phyloP scores from a whole-genome alignment of 2,888 invertebrate species.

The Neoscelio sp. region DNA sequence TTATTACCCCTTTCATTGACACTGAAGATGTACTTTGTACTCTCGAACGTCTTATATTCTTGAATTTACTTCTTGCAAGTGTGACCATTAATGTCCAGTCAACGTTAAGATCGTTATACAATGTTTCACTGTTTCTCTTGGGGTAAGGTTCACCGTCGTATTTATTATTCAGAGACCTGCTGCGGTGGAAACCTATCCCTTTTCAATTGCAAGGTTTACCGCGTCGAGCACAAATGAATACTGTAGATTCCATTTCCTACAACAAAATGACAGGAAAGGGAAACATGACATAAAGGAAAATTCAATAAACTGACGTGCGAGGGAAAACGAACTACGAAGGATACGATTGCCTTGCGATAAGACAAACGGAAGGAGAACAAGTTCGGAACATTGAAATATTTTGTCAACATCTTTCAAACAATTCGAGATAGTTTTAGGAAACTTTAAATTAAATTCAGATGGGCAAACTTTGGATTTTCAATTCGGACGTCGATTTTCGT shows the following conservation, averaged over 20 bases:
- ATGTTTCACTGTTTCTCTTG: slow-evolving; percentile 28
- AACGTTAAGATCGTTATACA: slow-evolving; percentile 6
- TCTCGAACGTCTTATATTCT: not conserved
- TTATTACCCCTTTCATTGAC: too few relatives aligned
- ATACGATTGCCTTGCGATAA: too few relatives aligned
- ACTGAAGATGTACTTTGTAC: too few relatives aligned
- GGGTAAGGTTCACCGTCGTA: slow-evolving; percentile 28
- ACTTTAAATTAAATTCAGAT: too few relatives aligned
- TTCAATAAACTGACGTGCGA: slow-evolving; percentile 19
- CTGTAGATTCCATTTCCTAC: slow-evolving; percentile 27
- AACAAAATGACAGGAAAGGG: slow-evolving; percentile 34
- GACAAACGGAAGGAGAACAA: too few relatives aligned
- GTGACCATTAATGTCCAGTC: slow-evolving; percentile 8
- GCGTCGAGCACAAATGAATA: slow-evolving; percentile 47
- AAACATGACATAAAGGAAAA: slow-evolving; percentile 14
- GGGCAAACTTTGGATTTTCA: slow-evolving; percentile 1
- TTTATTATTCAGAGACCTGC: slow-evolving; percentile 67
- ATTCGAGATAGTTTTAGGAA: too few relatives aligned
- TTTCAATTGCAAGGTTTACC: slow-evolving; percentile 68
- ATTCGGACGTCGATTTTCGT: slow-evolving; percentile 50
- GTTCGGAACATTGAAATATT: too few relatives aligned
- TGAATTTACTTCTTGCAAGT: not conserved
- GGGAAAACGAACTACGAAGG: slow-evolving; percentile 11
- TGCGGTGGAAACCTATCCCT: slow-evolving; percentile 69
- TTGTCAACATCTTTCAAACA: too few relatives aligned